Evolutionary conservation across 2,797 vertebrate genomes (phyloP).

Genomic region (Dromococcyx pavoninus): DNA sequence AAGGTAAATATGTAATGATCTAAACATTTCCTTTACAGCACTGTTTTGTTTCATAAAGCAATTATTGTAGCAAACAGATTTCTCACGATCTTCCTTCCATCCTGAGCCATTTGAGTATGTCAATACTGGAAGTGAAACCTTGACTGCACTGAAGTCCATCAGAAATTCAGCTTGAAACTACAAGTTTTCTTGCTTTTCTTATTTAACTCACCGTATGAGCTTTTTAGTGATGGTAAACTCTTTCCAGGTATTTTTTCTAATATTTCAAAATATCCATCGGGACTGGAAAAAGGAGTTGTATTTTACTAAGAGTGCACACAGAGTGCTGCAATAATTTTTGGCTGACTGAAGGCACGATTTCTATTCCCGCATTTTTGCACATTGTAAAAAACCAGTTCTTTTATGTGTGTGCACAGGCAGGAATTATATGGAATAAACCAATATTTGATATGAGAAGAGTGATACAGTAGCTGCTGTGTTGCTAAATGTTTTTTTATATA

Average conservation of each 20-base stretch:
- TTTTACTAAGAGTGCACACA: neutral
- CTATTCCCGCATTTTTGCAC: neutral
- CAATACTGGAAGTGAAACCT: neutral
- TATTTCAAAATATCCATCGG: neutral
- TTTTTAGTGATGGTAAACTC: neutral
- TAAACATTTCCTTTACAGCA: neutral
- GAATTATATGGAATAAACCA: neutral
- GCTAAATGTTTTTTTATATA: neutral
- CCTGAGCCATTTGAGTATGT: neutral
- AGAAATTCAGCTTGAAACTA: neutral
- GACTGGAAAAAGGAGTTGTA: neutral
- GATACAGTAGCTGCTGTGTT: neutral
- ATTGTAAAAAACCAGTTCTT: neutral
- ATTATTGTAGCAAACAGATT: neutral
- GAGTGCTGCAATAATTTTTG: neutral
- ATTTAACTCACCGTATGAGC: neutral
- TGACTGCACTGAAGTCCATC: neutral
- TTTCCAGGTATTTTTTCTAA: neutral
- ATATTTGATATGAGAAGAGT: neutral
- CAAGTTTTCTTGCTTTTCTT: neutral
- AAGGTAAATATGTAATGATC: neutral
- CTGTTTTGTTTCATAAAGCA: neutral
- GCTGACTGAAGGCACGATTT: neutral
- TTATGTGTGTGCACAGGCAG: neutral
- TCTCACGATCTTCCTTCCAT: neutral